Conservation (phyloP, 2,113 vertebrate species). For the Oryzias celebensis region DNA sequence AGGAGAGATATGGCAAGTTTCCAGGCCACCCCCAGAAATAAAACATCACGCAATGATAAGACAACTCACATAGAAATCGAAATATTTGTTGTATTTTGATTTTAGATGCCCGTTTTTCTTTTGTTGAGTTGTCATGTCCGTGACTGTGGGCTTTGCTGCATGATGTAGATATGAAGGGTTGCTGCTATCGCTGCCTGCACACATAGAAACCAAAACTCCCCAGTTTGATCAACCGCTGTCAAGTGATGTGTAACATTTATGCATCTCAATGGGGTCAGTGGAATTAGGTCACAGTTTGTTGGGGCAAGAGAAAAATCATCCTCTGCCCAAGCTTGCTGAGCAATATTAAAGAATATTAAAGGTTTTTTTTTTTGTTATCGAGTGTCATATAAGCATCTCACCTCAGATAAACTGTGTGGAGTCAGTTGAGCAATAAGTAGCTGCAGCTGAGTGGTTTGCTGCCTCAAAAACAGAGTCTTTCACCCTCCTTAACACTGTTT, state of each 20-base stretch:
- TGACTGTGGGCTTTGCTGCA: not conserved
- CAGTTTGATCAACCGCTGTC: constrained; percentile 27
- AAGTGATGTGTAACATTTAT: constrained; percentile 10
- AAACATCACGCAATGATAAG: constrained; percentile 31
- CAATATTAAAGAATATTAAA: no score
- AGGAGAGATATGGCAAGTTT: constrained; percentile 10
- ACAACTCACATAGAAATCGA: not conserved
- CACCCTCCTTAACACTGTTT: constrained; percentile 37
- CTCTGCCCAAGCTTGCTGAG: constrained; percentile 28
- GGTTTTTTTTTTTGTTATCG: not conserved
- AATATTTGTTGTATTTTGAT: not conserved
- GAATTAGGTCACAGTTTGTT: constrained; percentile 4
- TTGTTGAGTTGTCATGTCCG: not conserved
- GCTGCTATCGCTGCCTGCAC: not conserved
- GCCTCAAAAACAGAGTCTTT: constrained; percentile 27
- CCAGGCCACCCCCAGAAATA: not conserved
- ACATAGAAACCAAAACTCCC: not conserved
- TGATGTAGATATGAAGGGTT: not conserved
- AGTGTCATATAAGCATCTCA: constrained; percentile 5
- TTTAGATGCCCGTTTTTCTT: no score
- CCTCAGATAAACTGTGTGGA: not conserved
- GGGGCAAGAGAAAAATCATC: constrained; percentile 32
- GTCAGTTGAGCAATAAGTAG: constrained; percentile 11
- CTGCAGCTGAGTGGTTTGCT: constrained; percentile 4
- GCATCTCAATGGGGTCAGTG: constrained; percentile 32